A percentile compares a stretch with the other conserved stretches of the same genome.
These are phyloP conservation scores for Dromius quadrimaculatus DNA, from an alignment of 2,888 invertebrate genomes.

Conservation along the genomic window DNA sequence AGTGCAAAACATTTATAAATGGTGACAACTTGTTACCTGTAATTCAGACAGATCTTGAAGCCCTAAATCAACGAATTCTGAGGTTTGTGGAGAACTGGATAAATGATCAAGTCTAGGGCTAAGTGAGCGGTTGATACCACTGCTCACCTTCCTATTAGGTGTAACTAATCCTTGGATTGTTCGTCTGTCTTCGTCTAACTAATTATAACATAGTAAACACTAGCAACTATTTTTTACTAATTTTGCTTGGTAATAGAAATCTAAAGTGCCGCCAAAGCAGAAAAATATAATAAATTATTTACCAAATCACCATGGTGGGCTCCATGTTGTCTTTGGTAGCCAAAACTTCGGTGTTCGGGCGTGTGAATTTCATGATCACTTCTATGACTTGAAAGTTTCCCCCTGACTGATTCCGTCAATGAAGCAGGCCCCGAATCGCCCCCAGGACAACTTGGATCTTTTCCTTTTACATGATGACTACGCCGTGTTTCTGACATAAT, in stretches of 20 bases:
- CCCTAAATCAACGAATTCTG: slow-evolving; percentile 35
- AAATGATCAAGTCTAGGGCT: slow-evolving; percentile 55
- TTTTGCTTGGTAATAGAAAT: not conserved
- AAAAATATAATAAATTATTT: not conserved
- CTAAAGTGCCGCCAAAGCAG: not conserved
- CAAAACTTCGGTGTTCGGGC: slow-evolving; percentile 70
- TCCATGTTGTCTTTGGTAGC: slow-evolving; percentile 46
- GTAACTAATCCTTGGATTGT: slow-evolving; percentile 64
- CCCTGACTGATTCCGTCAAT: slow-evolving; percentile 60
- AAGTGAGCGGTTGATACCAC: slow-evolving; percentile 56
- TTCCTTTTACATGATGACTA: slow-evolving; percentile 64
- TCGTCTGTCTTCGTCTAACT: slow-evolving; percentile 60
- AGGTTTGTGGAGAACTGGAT: not conserved
- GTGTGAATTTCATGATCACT: slow-evolving; percentile 76
- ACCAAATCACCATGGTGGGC: not conserved
- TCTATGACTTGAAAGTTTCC: slow-evolving; percentile 69
- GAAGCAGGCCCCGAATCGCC: slow-evolving; percentile 60
- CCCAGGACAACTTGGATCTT: slow-evolving; percentile 55
- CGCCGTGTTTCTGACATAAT: slow-evolving; percentile 65
- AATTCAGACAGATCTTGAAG: slow-evolving; percentile 54
- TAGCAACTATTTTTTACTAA: not conserved
- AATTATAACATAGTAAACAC: slow-evolving; percentile 17
- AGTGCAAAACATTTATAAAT: not conserved
- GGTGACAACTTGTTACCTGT: slow-evolving; percentile 44
- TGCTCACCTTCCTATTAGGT: slow-evolving; percentile 61